Evolutionary conservation across 1,140 invertebrate genomes (phyloP).

Genomic region (Drosophila murphyi): DNA sequence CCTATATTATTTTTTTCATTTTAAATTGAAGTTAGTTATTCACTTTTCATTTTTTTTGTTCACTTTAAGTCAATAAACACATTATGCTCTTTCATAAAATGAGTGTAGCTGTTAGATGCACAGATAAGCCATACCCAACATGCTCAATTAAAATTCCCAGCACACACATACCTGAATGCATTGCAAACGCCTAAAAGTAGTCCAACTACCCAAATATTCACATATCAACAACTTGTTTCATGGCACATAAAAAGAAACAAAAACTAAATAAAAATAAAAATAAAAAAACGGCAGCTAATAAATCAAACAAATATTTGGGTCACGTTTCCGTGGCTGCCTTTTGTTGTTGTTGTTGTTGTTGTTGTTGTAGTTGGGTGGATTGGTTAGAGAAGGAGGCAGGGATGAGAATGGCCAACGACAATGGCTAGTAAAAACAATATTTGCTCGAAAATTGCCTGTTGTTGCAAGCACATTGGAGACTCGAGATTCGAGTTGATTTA

Average conservation of each 20-base stretch:
- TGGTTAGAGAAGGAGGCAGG: neutral
- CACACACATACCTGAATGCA: neutral
- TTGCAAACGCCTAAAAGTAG: slow-evolving; percentile 32
- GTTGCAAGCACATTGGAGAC: slow-evolving; percentile 41
- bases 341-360: slow-evolving; percentile 31
- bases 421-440: slow-evolving; percentile 67
- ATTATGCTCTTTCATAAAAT: no score
- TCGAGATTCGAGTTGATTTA: slow-evolving; percentile 65
- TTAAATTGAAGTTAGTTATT: no score
- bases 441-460: slow-evolving; percentile 79
- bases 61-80: no score
- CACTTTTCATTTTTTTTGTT: no score
- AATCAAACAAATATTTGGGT: slow-evolving; percentile 83
- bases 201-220: slow-evolving; percentile 19
- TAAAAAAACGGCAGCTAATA: slow-evolving; percentile 61
- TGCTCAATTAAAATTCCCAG: neutral
- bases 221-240: slow-evolving; percentile 54
- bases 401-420: slow-evolving; percentile 68
- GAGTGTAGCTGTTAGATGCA: no score
- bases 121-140: no score
- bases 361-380: slow-evolving; percentile 27
- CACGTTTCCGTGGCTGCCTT: slow-evolving; percentile 67
- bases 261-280: neutral
- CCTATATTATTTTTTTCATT: no score
- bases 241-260: slow-evolving; percentile 44